phyloP scores from a whole-genome alignment of 1,140 invertebrate genomes.

The Brachionus calyciflorus region DNA sequence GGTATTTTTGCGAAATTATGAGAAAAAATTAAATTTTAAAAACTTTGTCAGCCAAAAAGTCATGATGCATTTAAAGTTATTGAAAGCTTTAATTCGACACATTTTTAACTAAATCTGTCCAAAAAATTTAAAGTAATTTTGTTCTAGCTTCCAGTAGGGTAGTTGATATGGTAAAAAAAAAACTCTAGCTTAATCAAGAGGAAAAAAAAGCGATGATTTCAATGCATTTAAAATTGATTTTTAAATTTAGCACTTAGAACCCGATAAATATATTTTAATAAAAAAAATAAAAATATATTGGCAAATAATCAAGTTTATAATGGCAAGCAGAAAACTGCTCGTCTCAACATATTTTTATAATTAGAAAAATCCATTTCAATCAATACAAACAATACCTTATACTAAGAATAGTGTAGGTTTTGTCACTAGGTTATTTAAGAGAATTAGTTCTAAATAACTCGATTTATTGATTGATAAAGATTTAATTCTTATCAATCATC shows the following conservation, averaged over 20 bases:
- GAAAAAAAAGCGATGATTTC: conserved; percentile 11
- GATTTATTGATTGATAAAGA: conserved; percentile 28
- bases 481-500: conserved; percentile 41
- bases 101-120: no score
- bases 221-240: neutral
- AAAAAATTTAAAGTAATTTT: no score
- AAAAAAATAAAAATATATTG: neutral
- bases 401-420: no score
- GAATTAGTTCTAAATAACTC: neutral
- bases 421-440: conserved; percentile 41
- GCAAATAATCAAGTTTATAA: conserved; percentile 30
- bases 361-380: conserved; percentile 15
- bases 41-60: no score
- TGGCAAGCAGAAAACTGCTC: neutral
- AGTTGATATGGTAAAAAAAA: no score
- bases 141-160: no score
- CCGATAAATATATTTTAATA: conserved; percentile 5
- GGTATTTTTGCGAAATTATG: no score
- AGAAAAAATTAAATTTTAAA: no score
- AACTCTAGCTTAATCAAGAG: no score
- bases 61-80: no score
- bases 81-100: no score
- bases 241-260: neutral
- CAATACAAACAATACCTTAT: no score
- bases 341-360: neutral